Evolutionary conservation across 2,113 vertebrate species (phyloP).

Genomic region (Barbus barbus): DNA sequence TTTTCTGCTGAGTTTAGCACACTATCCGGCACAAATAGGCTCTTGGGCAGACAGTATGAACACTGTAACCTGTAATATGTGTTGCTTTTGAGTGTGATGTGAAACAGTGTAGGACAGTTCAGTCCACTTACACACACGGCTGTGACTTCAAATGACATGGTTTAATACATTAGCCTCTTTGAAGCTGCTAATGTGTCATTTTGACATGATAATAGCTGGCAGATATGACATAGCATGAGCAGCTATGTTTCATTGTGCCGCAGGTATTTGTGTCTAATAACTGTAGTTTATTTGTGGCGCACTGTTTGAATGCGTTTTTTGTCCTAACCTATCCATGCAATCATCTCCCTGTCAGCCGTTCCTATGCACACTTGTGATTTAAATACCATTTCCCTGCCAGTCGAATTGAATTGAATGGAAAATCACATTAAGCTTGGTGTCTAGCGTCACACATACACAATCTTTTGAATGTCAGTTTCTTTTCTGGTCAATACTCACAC

Average conservation of each 20-base stretch:
- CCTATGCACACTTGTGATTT: constrained; percentile 11
- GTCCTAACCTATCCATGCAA: not conserved
- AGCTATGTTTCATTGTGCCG: not conserved
- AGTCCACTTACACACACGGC: constrained; percentile 1
- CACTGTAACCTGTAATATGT: not conserved
- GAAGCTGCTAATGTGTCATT: constrained; percentile 18
- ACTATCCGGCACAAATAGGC: not conserved
- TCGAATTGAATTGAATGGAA: constrained; percentile 15
- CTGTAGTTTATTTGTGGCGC: not conserved
- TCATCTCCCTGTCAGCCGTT: constrained; percentile 15
- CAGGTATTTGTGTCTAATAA: constrained; percentile 7
- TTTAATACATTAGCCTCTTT: constrained; percentile 28
- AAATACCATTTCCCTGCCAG: constrained; percentile 20
- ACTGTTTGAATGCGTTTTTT: not conserved
- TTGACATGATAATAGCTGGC: constrained; percentile 9
- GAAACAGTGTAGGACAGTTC: not conserved
- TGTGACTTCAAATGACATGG: constrained; percentile 15
- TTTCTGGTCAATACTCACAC: constrained; percentile 39
- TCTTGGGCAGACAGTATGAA: not conserved
- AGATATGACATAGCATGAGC: constrained; percentile 4
- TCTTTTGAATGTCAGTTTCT: constrained; percentile 44
- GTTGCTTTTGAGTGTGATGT: not conserved
- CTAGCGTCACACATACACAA: constrained; percentile 5
- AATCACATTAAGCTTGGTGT: constrained; percentile 27
- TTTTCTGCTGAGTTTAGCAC: not conserved